Evolutionary conservation across 2,113 vertebrate species (phyloP).

Genomic region (Genyomyrus donnyi): DNA sequence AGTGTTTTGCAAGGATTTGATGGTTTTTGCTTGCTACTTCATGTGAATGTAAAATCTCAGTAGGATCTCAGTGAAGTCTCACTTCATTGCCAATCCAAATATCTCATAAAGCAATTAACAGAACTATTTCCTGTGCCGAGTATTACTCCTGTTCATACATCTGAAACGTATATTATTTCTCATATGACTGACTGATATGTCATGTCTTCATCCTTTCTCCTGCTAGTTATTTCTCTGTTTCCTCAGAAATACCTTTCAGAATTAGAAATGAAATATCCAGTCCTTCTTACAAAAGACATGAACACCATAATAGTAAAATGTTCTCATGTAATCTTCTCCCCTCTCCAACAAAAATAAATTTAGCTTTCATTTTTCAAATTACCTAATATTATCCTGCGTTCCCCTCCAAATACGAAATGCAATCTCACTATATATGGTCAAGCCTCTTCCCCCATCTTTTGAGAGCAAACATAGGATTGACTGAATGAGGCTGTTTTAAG

Average conservation of each 20-base stretch:
- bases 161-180: neutral
- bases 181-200: neutral
- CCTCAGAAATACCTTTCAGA: neutral
- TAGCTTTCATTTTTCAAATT: neutral
- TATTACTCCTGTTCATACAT: neutral
- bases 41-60: neutral
- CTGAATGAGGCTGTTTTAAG: neutral
- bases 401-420: neutral
- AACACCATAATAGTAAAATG: neutral
- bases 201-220: neutral
- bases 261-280: neutral
- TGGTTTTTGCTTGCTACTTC: neutral
- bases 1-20: neutral
- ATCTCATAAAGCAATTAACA: neutral
- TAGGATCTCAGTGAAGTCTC: neutral
- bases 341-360: neutral
- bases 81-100: neutral
- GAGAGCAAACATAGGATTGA: neutral
- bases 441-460: neutral
- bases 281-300: neutral
- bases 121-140: neutral
- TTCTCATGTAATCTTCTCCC: neutral
- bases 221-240: neutral
- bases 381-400: neutral
- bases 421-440: neutral